Conservation (phyloP, 2,113 vertebrate species). For the Orientallactaga bullata region DNA sequence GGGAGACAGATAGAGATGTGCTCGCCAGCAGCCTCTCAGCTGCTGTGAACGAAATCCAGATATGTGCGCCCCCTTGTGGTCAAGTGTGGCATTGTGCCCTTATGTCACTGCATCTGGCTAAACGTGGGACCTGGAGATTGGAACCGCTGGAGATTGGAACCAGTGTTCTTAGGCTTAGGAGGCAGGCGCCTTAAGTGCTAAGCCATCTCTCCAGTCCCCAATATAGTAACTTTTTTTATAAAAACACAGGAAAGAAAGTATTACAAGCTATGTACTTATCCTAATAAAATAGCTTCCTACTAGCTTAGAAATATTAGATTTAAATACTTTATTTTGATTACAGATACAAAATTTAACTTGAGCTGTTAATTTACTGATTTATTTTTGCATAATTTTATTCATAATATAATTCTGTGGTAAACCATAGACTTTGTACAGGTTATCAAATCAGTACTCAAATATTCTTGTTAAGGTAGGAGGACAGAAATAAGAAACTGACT, state of each 20-base stretch:
- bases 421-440: neutral
- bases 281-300: conserved; percentile 26
- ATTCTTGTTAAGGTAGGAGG: neutral
- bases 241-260: neutral
- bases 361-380: conserved; percentile 9
- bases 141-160: too few relatives aligned
- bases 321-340: conserved; percentile 32
- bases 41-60: too few relatives aligned
- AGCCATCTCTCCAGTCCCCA: too few relatives aligned
- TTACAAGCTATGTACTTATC: neutral
- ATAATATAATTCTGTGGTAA: neutral
- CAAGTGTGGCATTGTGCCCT: too few relatives aligned
- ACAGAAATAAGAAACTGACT: neutral
- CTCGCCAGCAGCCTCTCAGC: too few relatives aligned
- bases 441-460: neutral
- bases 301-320: neutral
- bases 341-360: neutral
- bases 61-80: too few relatives aligned
- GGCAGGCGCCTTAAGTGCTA: too few relatives aligned
- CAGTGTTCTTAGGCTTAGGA: too few relatives aligned
- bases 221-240: too few relatives aligned
- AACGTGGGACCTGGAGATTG: too few relatives aligned
- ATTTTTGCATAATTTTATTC: conserved; percentile 21
- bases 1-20: too few relatives aligned
- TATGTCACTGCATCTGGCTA: too few relatives aligned